Conservation (phyloP, 1,140 invertebrate species). For the Drosophila carrolli region DNA sequence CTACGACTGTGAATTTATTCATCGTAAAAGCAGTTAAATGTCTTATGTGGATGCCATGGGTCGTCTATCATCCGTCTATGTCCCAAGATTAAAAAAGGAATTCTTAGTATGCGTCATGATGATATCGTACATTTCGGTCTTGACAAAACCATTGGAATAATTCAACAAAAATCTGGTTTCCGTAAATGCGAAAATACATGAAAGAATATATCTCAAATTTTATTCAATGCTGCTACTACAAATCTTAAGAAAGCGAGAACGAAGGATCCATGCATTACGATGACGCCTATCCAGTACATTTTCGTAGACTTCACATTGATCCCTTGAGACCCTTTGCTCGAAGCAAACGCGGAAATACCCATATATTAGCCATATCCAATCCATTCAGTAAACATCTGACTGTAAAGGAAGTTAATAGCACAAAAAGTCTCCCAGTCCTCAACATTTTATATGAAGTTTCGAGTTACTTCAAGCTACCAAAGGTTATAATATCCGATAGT, state of each 20-base stretch:
- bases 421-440: neutral
- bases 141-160: too few relatives aligned
- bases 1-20: too few relatives aligned
- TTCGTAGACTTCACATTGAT: neutral
- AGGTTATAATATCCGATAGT: too few relatives aligned
- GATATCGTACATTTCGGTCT: too few relatives aligned
- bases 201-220: too few relatives aligned
- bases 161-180: too few relatives aligned
- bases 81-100: too few relatives aligned
- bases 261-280: neutral
- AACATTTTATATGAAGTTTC: neutral
- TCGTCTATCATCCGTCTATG: too few relatives aligned
- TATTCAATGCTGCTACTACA: neutral
- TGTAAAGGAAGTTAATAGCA: neutral
- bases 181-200: too few relatives aligned
- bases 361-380: neutral
- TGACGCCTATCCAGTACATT: neutral
- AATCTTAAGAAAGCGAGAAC: neutral
- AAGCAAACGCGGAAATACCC: constrained; percentile 5
- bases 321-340: neutral
- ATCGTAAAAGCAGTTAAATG: too few relatives aligned
- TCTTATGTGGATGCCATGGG: too few relatives aligned
- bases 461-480: neutral
- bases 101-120: too few relatives aligned
- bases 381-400: neutral